Percentiles rank a stretch among this genome's conserved stretches.
These are phyloP conservation scores for Gymnorhina tibicen DNA, from an alignment of 2,113 vertebrate genomes.

Conservation along the genomic window DNA sequence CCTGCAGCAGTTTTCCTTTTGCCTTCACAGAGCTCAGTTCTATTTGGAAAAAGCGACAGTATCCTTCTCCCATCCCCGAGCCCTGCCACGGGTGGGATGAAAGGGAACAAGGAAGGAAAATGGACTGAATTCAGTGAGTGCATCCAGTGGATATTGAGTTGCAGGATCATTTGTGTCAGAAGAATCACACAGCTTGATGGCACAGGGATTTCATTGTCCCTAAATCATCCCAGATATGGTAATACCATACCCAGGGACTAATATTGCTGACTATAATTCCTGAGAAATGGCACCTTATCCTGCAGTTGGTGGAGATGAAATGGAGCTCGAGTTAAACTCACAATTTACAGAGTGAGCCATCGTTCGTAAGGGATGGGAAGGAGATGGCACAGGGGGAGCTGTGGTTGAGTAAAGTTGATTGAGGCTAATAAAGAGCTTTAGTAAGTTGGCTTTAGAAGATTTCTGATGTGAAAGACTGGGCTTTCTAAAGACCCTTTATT, in stretches of 20 bases:
- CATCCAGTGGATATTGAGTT: not conserved
- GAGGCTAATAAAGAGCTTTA: not conserved
- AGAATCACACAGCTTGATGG: not conserved
- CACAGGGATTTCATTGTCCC: conserved; percentile 16
- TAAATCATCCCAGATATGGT: conserved; percentile 35
- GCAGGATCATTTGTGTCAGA: not conserved
- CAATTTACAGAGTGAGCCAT: not conserved
- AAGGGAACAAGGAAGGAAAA: not conserved
- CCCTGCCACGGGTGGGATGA: not conserved
- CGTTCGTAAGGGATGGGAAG: not conserved
- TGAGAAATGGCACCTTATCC: conserved; percentile 21
- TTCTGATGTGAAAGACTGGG: not conserved
- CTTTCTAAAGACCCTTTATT: not conserved
- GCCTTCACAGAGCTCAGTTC: not conserved
- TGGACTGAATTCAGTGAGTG: not conserved
- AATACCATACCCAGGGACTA: not conserved
- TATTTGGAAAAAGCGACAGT: not conserved
- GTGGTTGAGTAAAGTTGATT: not conserved
- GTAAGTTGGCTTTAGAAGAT: not conserved
- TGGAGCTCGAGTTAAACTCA: not conserved
- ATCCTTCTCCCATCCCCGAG: rapidly evolving
- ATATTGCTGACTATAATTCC: not conserved
- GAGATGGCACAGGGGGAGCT: not conserved
- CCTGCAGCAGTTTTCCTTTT: not conserved
- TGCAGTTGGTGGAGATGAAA: not conserved